A percentile compares a stretch with the other conserved stretches of the same genome.
phyloP scores from a whole-genome alignment of 2,113 vertebrate genomes.

The Meleagris gallopavo region DNA sequence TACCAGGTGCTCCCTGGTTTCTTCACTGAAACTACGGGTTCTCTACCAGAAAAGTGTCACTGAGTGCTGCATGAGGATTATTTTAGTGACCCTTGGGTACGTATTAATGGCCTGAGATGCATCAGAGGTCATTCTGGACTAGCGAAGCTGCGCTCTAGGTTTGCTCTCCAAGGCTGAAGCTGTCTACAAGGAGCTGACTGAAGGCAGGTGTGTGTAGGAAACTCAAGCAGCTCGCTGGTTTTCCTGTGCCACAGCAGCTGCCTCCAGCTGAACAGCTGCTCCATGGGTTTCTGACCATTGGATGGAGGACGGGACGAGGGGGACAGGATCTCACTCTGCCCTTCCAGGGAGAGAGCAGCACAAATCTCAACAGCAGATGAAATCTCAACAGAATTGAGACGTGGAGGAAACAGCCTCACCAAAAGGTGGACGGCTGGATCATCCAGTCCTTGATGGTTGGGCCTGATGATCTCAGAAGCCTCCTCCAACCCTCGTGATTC shows the following conservation, averaged over 20 bases:
- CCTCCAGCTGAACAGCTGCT: neutral
- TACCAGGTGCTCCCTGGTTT: neutral
- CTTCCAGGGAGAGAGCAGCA: neutral
- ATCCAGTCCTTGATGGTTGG: no score
- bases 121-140: neutral
- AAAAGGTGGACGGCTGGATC: no score
- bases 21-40: neutral
- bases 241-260: neutral
- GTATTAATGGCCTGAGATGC: neutral
- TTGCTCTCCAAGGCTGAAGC: neutral
- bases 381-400: neutral
- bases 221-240: neutral
- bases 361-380: neutral
- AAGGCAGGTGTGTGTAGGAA: neutral
- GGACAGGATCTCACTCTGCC: neutral
- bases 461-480: no score
- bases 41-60: neutral
- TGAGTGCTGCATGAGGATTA: neutral
- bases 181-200: neutral
- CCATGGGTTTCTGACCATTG: neutral
- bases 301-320: neutral
- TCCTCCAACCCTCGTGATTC: no score
- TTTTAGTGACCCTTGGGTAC: neutral
- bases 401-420: no score
- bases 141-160: neutral